Evolutionary conservation across 2,888 invertebrate species (phyloP), one percentile per base, ranked within the genome.

Genomic region (Herminia tarsipennalis): DNA sequence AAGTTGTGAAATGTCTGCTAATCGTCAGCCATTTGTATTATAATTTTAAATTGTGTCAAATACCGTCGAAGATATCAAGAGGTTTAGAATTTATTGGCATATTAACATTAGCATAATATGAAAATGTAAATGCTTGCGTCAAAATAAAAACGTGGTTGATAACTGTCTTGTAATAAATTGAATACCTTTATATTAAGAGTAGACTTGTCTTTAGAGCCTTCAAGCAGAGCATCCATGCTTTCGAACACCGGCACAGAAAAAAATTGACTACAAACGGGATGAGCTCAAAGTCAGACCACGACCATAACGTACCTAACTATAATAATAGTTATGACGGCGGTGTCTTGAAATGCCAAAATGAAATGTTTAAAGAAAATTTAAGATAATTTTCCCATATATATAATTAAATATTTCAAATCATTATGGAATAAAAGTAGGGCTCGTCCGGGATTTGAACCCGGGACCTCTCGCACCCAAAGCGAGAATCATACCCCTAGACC

Each of bases 361-460:
- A n/a, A n/a, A n/a, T n/a, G n/a, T n/a, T n/a, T n/a, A n/a, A n/a
- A n/a, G n/a, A n/a, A n/a, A n/a, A n/a, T n/a, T n/a, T n/a, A n/a
- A n/a, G n/a, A n/a, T n/a, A n/a, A n/a, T n/a, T n/a, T n/a, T n/a
- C n/a, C n/a, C n/a, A n/a, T n/a, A n/a, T n/a, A n/a, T n/a, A n/a
- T n/a, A n/a, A n/a, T n/a, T n/a, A n/a, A n/a, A n/a, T n/a, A n/a
- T n/a, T n/a, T n/a, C n/a, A n/a, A n/a, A n/a, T n/a, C n/a, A n/a
- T n/a, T n/a, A n/a, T n/a, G n/a, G n/a, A n/a, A n/a, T 13, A 60
- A 70, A 73, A 74, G 49, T 12, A 57, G 81, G 83, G 83, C 83
- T 78, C 83, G 83, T 81, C 83, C 83, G 82, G 84, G 83, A 86
- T 83, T 86, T 83, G 84, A 86, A 86, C 84, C 86, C 84, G 83